Base-by-base conservation (phyloP, 1,140 invertebrate genomes). In the Scaptomyza pallida region DNA sequence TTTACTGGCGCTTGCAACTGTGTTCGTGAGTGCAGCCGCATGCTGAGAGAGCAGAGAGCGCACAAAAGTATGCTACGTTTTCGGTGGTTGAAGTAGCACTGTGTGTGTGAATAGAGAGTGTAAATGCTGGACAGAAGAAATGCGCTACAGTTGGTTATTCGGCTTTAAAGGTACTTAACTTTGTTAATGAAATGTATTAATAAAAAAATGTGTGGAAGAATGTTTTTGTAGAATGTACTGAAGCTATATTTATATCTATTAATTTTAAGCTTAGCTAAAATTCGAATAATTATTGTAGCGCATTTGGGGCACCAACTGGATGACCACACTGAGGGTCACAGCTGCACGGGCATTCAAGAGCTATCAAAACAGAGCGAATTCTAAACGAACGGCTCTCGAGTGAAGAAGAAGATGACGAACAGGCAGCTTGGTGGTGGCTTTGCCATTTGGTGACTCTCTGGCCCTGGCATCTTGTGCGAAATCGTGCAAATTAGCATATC, bases 401-500 rank as follows among this genome's bases (percentile, higher is more conserved):
- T 10, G 5, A 45, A 15, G 37, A 35, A 57, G 73, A 45, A 15
- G 37, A 35, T 52, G 73, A 47, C 40, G 67, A 51, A 6, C 5
- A 30, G 10, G 76, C 70, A 50, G 79, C 47, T 30, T 61, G 81
- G 73, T 85, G 81, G 74, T 77, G 59, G 74, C 67, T 81, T 62
- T 47, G 44, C 19, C 41, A 30, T 55, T 26, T 45, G 40, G 35
- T 57, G 33, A 51, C 45, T 70, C 48, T 60, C 65, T 54, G 43
- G 3, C 69, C 62, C 45, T 5, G n/a, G 51, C 33, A 56, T 54
- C 48, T 72, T 62, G 33, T 35, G 30, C 61, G 74, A 72, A 88
- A 78, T 72, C 74, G 82, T 88, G 78, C 63, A 88, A 88, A 88
- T 88, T 88, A 88, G 82, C 82, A 88, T 88, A 88, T 88, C 78